Percentiles rank a stretch among this genome's conserved stretches.
Conservation (phyloP, 1,140 invertebrate genomes). For the Aphelinus certus region DNA sequence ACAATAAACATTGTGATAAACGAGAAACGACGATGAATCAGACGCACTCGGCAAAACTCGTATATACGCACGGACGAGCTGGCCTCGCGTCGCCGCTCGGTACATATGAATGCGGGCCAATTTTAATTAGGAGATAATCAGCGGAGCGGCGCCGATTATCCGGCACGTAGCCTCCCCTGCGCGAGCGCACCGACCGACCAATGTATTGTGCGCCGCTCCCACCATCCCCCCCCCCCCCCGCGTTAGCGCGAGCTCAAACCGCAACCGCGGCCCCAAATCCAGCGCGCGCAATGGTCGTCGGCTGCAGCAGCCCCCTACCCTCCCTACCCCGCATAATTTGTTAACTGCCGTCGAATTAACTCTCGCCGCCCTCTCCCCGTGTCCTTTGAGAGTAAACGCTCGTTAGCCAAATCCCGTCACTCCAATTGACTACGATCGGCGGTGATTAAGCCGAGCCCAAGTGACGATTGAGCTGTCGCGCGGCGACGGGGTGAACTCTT, state of each 20-base stretch:
- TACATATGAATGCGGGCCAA: constrained; percentile 40
- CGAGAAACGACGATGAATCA: no score
- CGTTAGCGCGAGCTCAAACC: constrained; percentile 50
- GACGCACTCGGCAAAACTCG: no score
- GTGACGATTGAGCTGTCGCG: constrained; percentile 5
- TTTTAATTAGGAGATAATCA: constrained; percentile 62
- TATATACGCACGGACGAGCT: no score
- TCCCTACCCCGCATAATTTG: constrained; percentile 55
- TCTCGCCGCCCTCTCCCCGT: constrained; percentile 45
- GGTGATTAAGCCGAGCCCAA: not conserved
- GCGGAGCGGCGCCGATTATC: constrained; percentile 29
- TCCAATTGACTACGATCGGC: constrained; percentile 33
- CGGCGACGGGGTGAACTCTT: not conserved
- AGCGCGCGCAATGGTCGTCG: constrained; percentile 45
- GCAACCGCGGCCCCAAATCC: constrained; percentile 52
- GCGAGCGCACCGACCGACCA: constrained; percentile 46
- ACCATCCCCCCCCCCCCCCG: constrained; percentile 9
- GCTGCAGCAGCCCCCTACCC: constrained; percentile 56
- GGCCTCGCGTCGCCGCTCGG: no score
- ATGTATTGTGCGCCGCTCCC: constrained; percentile 58
- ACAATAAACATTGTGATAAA: no score
- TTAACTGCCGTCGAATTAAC: constrained; percentile 62
- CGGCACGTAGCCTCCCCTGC: not conserved
- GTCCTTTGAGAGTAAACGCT: constrained; percentile 48
- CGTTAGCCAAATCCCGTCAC: constrained; percentile 41